Percentiles rank a stretch among this genome's conserved stretches.
Conservation (phyloP, 2,888 invertebrate genomes). For the Tupiocoris notatus region DNA sequence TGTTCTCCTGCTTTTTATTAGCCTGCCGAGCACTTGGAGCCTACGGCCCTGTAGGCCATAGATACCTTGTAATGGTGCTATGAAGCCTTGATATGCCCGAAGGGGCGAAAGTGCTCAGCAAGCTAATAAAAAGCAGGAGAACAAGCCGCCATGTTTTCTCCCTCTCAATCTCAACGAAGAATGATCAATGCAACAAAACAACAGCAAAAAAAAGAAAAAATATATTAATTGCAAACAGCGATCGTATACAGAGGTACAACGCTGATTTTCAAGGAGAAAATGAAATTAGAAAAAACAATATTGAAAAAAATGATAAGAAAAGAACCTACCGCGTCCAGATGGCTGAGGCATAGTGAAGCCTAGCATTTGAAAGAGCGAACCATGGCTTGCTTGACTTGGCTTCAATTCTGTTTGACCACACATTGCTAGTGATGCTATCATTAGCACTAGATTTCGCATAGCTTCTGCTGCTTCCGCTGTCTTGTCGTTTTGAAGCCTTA, state of each 20-base stretch:
- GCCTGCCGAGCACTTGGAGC: no score
- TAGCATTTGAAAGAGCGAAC: slow-evolving; percentile 88
- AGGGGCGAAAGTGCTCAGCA: no score
- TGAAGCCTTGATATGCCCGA: no score
- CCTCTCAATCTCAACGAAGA: no score
- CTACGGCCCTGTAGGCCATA: no score
- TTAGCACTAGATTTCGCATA: slow-evolving; percentile 85
- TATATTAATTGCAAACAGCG: background rate
- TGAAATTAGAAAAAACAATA: background rate
- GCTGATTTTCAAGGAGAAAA: no score
- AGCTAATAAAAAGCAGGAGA: no score
- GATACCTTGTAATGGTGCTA: no score
- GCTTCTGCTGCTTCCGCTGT: slow-evolving; percentile 86
- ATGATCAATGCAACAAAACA: no score
- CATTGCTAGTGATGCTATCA: slow-evolving; percentile 91
- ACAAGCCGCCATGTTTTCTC: no score
- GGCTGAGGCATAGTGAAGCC: slow-evolving; percentile 92
- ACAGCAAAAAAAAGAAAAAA: background rate
- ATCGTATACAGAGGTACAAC: no score
- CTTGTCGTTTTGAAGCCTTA: slow-evolving; percentile 75
- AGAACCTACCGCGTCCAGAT: slow-evolving; percentile 66
- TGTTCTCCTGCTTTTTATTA: no score
- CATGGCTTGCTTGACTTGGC: slow-evolving; percentile 80
- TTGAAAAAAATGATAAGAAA: background rate
- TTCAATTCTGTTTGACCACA: slow-evolving; percentile 91